A percentile compares a stretch with the other conserved stretches of the same genome.
Conservation (phyloP, 35 echinoderm and acorn worm species). For the Heliocidaris erythrogramma region DNA sequence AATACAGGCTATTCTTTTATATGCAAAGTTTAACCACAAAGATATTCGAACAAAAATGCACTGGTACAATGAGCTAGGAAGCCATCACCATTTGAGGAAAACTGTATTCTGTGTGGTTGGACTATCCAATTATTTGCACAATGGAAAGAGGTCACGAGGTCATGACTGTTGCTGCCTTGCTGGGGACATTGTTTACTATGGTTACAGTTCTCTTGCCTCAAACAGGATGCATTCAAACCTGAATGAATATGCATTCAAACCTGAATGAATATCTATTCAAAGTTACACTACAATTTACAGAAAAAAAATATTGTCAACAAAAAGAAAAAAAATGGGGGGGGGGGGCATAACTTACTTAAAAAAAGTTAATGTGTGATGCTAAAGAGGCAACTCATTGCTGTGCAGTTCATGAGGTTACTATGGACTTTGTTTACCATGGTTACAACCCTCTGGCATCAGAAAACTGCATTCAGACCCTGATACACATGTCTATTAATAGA, state of each 20-base stretch:
- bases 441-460: neutral
- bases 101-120: neutral
- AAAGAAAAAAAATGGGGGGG: neutral
- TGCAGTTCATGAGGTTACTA: neutral
- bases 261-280: neutral
- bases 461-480: neutral
- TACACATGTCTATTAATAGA: neutral
- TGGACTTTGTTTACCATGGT: neutral
- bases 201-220: neutral
- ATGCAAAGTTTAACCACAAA: too few species aligned
- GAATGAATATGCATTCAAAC: neutral
- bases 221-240: neutral
- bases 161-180: neutral
- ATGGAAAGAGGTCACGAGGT: neutral
- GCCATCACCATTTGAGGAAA: too few species aligned
- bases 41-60: too few species aligned
- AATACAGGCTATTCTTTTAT: too few species aligned
- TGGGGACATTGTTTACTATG: neutral
- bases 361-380: neutral
- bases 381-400: neutral
- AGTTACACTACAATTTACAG: neutral
- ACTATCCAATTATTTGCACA: neutral
- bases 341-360: neutral
- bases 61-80: too few species aligned
- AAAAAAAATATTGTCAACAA: neutral